Percentiles rank a stretch among this genome's conserved stretches.
Conservation (phyloP, 2,888 invertebrate species). For the Cremastobaeus sp. region DNA sequence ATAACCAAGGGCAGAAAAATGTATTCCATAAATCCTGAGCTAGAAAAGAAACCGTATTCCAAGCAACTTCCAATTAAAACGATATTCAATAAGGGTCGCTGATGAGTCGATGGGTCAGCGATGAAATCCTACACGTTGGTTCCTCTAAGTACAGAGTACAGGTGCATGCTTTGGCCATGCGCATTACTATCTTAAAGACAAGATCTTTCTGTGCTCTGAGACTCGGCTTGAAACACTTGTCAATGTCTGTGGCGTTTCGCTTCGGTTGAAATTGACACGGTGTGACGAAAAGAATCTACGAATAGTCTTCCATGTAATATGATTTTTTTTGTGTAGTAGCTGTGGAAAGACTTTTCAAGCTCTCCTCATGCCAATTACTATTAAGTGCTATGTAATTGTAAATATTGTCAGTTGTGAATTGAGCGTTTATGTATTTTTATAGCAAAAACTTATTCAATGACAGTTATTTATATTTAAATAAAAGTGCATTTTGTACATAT, state of each 20-base stretch:
- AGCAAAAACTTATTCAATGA: no score
- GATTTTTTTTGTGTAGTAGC: no score
- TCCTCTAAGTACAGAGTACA: slow-evolving; percentile 83
- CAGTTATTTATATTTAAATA: no score
- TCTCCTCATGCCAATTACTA: no score
- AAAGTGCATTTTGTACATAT: no score
- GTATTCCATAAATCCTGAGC: slow-evolving; percentile 82
- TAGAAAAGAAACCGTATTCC: no score
- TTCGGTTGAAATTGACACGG: slow-evolving; percentile 95
- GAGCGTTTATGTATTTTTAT: no score
- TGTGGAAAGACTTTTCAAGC: no score
- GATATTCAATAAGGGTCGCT: slow-evolving; percentile 84
- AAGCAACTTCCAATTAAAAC: slow-evolving; percentile 81
- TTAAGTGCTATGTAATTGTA: no score
- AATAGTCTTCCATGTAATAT: no score
- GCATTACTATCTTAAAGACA: slow-evolving; percentile 93
- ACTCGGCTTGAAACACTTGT: slow-evolving; percentile 94
- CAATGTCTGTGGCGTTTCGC: slow-evolving; percentile 98
- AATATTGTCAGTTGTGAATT: no score
- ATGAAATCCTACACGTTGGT: slow-evolving; percentile 92
- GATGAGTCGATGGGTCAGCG: slow-evolving; percentile 95
- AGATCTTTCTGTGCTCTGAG: slow-evolving; percentile 91
- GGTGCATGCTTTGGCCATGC: slow-evolving; percentile 88
- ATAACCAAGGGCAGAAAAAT: slow-evolving; percentile 86
- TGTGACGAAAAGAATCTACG: slow-evolving; percentile 93